These are phyloP conservation scores for Tipula vernalis DNA, from an alignment of 2,888 invertebrate genomes.

Conservation along the genomic window DNA sequence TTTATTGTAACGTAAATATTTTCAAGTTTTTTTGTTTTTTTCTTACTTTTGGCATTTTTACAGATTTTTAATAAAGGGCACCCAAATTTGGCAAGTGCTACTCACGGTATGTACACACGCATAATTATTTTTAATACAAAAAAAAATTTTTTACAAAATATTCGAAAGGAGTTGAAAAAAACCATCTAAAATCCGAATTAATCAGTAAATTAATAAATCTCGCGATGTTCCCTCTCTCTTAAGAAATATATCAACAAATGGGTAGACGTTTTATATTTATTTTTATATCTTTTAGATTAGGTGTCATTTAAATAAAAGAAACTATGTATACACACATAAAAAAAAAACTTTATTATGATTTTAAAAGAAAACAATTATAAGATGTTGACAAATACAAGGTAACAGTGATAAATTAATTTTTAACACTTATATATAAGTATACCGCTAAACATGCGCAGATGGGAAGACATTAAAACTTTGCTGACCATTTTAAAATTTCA, in stretches of 20 bases:
- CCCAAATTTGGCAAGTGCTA: slow-evolving; percentile 14
- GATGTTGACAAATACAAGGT: neutral
- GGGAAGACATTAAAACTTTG: neutral
- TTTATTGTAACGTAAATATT: slow-evolving; percentile 4
- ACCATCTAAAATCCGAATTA: neutral
- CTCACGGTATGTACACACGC: slow-evolving; percentile 14
- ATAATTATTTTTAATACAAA: neutral
- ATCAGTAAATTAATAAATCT: neutral
- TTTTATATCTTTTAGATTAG: neutral
- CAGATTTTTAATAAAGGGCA: slow-evolving; percentile 16
- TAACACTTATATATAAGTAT: neutral
- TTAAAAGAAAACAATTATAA: neutral
- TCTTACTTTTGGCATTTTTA: slow-evolving; percentile 10
- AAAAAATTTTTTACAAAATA: neutral
- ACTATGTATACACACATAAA: neutral
- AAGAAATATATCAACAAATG: neutral
- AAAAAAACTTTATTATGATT: neutral
- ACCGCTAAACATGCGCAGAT: neutral
- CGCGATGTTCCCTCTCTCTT: neutral
- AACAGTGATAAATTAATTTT: neutral
- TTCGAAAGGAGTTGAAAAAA: neutral
- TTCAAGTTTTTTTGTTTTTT: slow-evolving; percentile 5
- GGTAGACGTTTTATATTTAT: neutral
- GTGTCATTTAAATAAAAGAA: neutral
- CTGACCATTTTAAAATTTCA: neutral